phyloP scores from a whole-genome alignment of 2,797 vertebrate genomes.

The Parauchenoglanis ngamensis region DNA sequence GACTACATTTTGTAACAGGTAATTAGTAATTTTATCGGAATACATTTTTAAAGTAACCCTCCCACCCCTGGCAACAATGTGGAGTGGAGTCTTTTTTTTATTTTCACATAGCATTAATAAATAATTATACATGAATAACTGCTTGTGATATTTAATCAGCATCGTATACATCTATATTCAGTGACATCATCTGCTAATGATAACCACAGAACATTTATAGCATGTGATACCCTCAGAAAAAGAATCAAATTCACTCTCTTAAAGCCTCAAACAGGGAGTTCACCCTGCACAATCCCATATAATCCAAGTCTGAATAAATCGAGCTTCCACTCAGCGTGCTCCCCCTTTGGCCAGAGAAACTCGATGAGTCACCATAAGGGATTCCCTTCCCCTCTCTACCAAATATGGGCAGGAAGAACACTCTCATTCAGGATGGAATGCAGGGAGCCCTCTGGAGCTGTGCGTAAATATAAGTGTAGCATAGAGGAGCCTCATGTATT shows the following conservation, averaged over 20 bases:
- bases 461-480: slow-evolving; percentile 48
- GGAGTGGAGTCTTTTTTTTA: background rate
- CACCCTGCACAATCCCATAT: slow-evolving; percentile 18
- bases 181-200: background rate
- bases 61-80: too few species aligned
- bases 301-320: slow-evolving; percentile 49
- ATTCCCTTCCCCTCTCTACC: slow-evolving; percentile 63
- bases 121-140: background rate
- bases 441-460: slow-evolving; percentile 50
- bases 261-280: slow-evolving; percentile 21
- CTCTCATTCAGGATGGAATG: slow-evolving; percentile 58
- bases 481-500: slow-evolving; percentile 29
- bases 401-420: slow-evolving; percentile 62
- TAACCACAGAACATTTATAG: background rate
- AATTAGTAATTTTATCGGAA: too few species aligned
- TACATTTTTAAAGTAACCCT: too few species aligned
- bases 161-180: background rate
- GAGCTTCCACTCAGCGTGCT: slow-evolving; percentile 46
- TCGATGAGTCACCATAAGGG: slow-evolving; percentile 60
- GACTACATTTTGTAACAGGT: too few species aligned
- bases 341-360: slow-evolving; percentile 50
- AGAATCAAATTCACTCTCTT: background rate
- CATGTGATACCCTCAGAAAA: background rate
- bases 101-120: background rate
- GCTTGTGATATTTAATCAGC: background rate